A percentile compares a stretch with the other conserved stretches of the same genome.
Evolutionary conservation across 2,888 invertebrate species (phyloP).

Genomic region (Amblyjoppa proteus): DNA sequence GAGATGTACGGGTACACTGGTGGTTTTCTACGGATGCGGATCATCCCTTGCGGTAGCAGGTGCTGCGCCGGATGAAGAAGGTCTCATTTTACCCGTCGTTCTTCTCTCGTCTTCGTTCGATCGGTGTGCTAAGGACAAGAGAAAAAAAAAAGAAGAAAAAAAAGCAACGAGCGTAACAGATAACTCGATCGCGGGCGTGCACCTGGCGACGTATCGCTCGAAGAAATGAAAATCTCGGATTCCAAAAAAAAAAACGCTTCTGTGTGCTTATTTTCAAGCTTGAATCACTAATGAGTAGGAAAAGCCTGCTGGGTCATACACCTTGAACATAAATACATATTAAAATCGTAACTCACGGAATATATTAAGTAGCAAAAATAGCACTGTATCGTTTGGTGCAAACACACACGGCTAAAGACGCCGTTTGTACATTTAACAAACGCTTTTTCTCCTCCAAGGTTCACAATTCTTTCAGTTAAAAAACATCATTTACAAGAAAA

Average conservation of each 20-base stretch:
- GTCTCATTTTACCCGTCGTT: background rate
- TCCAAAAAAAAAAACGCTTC: background rate
- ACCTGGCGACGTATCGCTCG: background rate
- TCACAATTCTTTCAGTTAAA: background rate
- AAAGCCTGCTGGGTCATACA: background rate
- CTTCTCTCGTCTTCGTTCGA: background rate
- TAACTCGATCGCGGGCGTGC: background rate
- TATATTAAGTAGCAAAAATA: no score
- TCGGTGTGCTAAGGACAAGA: background rate
- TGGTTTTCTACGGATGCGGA: conserved; percentile 38
- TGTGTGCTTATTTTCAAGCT: background rate
- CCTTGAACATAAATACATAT: no score
- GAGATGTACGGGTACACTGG: conserved; percentile 55
- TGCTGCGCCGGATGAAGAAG: background rate
- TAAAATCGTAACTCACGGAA: no score
- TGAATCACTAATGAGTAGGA: background rate
- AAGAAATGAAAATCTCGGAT: background rate
- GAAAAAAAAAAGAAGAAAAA: background rate
- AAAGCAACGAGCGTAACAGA: background rate
- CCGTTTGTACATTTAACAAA: no score
- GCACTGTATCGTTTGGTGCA: no score
- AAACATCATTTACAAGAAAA: background rate
- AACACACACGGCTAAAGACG: no score
- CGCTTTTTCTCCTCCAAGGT: no score
- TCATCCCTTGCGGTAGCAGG: conserved; percentile 31